Percentiles rank a stretch among this genome's conserved stretches.
Conservation (phyloP, 2,113 vertebrate species). For the Tragulus kanchil region DNA sequence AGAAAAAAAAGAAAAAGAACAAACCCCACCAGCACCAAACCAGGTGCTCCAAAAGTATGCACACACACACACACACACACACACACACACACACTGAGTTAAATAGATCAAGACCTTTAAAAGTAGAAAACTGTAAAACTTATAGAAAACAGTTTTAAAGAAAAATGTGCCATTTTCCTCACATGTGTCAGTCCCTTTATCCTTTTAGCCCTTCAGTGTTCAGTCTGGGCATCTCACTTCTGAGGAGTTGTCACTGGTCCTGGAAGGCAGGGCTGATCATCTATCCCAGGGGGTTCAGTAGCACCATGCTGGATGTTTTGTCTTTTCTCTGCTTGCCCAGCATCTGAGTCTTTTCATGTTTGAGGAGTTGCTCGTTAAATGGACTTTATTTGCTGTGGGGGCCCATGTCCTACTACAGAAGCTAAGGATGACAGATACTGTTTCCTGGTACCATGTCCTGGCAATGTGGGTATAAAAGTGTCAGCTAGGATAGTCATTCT, state of each 20-base stretch:
- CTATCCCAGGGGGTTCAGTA: not conserved
- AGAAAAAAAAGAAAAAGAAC: not conserved
- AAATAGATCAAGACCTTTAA: not conserved
- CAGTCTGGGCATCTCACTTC: not conserved
- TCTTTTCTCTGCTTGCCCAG: not conserved
- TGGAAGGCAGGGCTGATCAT: not conserved
- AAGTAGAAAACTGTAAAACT: not conserved
- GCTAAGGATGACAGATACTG: not conserved
- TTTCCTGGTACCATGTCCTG: not conserved
- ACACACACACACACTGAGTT: not conserved
- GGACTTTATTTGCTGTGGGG: not conserved
- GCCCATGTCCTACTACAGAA: not conserved
- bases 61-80: not conserved
- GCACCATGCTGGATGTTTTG: not conserved
- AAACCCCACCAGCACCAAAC: too few relatives aligned
- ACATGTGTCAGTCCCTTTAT: not conserved
- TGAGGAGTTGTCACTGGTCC: not conserved
- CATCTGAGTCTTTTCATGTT: not conserved
- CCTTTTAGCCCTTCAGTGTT: not conserved
- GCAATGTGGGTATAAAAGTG: not conserved
- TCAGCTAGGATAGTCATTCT: not conserved
- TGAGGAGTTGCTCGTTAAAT: not conserved
- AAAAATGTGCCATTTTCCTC: not conserved
- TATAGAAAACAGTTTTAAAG: not conserved
- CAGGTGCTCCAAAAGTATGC: not conserved